Conservation (phyloP, 2,888 invertebrate genomes). For the Nasonia oneida region DNA sequence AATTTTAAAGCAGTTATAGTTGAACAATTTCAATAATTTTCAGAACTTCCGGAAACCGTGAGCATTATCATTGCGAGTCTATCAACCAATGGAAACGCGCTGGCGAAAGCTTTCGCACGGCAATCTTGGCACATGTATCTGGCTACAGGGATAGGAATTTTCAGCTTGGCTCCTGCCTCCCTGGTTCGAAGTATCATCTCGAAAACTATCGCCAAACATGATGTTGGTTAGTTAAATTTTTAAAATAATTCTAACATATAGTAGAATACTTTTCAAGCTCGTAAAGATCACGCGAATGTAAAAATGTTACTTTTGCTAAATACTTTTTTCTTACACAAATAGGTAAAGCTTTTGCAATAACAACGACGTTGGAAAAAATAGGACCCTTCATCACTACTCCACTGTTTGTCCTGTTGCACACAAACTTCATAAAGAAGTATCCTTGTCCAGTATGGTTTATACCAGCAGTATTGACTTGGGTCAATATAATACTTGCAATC, state of each 20-base stretch:
- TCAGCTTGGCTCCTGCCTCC: constrained; percentile 82
- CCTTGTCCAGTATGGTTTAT: constrained; percentile 68
- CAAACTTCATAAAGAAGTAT: constrained; percentile 67
- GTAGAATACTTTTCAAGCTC: no score
- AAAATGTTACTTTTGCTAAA: not conserved
- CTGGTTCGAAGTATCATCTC: constrained; percentile 82
- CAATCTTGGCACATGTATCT: constrained; percentile 71
- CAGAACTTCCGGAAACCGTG: constrained; percentile 68
- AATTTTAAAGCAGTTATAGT: not conserved
- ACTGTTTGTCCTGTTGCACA: constrained; percentile 83
- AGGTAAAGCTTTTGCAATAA: constrained; percentile 85
- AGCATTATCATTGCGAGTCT: constrained; percentile 66
- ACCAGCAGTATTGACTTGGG: constrained; percentile 62
- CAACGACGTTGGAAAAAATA: constrained; percentile 83
- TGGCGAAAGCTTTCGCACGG: constrained; percentile 64
- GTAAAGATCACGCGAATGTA: no score
- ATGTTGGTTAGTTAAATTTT: constrained; percentile 78
- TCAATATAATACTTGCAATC: constrained; percentile 62
- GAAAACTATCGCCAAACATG: constrained; percentile 82
- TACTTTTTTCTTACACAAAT: constrained; percentile 51
- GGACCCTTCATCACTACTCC: constrained; percentile 83
- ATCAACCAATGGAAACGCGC: constrained; percentile 64
- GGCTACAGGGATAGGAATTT: constrained; percentile 79
- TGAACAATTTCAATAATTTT: not conserved
- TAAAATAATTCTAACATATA: no score